Conservation (phyloP, 2,113 vertebrate species). For the Opisthocomus hoazin region DNA sequence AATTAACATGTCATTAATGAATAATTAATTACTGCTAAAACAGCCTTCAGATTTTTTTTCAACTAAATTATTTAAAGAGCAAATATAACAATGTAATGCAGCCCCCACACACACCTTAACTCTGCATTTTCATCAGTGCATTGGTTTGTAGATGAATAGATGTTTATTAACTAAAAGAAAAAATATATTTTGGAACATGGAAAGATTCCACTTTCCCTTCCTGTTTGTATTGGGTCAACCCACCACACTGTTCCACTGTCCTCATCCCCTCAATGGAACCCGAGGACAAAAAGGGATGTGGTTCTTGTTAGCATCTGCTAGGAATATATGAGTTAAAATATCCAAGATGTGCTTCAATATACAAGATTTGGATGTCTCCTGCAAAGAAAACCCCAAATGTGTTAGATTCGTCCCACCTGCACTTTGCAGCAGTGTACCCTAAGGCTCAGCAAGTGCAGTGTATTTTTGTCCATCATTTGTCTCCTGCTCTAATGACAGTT, state of each 20-base stretch:
- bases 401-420: neutral
- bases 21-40: conserved; percentile 98
- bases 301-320: neutral
- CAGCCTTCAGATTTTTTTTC: conserved; percentile 91
- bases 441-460: neutral
- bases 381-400: neutral
- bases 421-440: neutral
- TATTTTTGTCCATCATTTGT: conserved; percentile 16
- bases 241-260: neutral
- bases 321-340: conserved; percentile 23
- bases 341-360: neutral
- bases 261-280: neutral
- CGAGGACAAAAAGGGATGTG: neutral
- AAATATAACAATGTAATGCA: conserved; percentile 80
- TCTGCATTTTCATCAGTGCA: conserved; percentile 41
- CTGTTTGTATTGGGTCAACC: neutral
- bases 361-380: neutral
- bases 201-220: neutral
- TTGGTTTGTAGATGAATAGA: conserved; percentile 33
- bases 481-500: conserved; percentile 24
- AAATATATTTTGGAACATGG: neutral
- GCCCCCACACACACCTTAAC: neutral
- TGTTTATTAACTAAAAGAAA: neutral
- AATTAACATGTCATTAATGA: conserved; percentile 99
- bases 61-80: conserved; percentile 97